Evolutionary conservation across 1,140 invertebrate genomes (phyloP).

Genomic region (Ceratina japonica): DNA sequence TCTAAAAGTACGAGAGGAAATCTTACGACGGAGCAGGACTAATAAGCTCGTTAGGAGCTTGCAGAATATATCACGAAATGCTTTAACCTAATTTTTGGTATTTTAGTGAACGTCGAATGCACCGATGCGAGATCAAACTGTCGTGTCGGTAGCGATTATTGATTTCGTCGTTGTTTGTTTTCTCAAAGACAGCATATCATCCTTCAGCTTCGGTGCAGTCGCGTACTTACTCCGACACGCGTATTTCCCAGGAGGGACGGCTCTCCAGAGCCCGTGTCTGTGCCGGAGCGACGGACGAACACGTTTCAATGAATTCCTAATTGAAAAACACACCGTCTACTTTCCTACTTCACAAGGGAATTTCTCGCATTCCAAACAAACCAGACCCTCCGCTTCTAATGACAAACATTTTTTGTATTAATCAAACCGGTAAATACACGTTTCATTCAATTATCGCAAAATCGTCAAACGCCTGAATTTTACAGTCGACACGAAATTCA

Average conservation of each 20-base stretch:
- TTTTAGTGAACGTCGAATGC: neutral
- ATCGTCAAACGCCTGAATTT: too few relatives aligned
- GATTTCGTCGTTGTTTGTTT: constrained; percentile 50
- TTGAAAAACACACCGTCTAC: constrained; percentile 44
- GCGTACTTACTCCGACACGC: constrained; percentile 44
- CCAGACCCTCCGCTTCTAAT: neutral
- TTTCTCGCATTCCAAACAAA: neutral
- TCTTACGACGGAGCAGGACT: neutral
- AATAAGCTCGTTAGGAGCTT: neutral
- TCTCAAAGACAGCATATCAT: constrained; percentile 50
- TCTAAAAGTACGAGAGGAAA: neutral
- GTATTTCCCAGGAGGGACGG: constrained; percentile 57
- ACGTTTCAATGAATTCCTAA: constrained; percentile 56
- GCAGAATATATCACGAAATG: too few relatives aligned
- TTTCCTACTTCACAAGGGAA: neutral
- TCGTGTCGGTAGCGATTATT: neutral
- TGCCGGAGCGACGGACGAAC: constrained; percentile 39
- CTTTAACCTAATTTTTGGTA: neutral
- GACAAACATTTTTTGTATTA: neutral
- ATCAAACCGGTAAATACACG: neutral
- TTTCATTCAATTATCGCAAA: too few relatives aligned
- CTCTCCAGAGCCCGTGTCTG: neutral
- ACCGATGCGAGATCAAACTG: neutral
- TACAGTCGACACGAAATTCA: neutral
- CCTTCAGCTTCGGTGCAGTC: constrained; percentile 30